Conservation (phyloP, 2,113 vertebrate species). For the Pandion haliaetus region DNA sequence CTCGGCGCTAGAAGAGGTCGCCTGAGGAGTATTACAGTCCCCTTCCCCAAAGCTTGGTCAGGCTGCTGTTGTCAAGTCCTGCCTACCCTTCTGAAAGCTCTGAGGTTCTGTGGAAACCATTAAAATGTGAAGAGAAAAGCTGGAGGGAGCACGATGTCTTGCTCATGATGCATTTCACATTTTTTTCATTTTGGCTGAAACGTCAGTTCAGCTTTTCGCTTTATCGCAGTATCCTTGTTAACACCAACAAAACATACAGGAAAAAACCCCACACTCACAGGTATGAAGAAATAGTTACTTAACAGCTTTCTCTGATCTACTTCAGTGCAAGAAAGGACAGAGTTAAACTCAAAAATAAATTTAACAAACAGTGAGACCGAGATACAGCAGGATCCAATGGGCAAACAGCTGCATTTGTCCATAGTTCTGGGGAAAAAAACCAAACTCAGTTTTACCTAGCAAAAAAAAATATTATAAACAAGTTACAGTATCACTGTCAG, state of each 20-base stretch:
- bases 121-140: not conserved
- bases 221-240: not conserved
- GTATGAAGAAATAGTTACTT: not conserved
- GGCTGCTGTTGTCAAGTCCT: not conserved
- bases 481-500: not conserved
- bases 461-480: not conserved
- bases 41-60: not conserved
- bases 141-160: not conserved
- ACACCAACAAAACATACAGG: not conserved
- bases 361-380: not conserved
- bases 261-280: not conserved
- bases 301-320: not conserved
- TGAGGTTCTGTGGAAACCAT: not conserved
- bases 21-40: not conserved
- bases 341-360: not conserved
- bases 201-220: not conserved
- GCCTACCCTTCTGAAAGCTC: not conserved
- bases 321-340: not conserved
- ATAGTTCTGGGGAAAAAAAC: not conserved
- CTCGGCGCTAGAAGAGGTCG: rapidly evolving
- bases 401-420: not conserved
- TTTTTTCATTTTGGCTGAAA: not conserved
- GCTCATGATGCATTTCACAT: not conserved
- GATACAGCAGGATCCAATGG: not conserved
- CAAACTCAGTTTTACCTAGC: not conserved